phyloP scores from a whole-genome alignment of 2,888 invertebrate genomes.

The Caenorhabditis japonica region DNA sequence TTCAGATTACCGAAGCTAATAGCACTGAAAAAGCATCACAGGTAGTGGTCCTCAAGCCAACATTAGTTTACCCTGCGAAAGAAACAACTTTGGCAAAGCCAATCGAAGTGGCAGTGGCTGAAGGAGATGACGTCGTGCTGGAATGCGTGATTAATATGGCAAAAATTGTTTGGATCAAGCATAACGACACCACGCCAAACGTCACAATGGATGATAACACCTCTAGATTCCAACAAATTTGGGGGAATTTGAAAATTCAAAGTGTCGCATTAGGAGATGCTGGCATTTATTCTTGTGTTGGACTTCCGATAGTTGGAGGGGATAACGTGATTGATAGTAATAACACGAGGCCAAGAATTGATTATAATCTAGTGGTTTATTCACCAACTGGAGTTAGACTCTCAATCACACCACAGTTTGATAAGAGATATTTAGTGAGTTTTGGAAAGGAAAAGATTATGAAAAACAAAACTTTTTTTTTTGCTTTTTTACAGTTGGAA shows the following conservation, averaged over 20 bases:
- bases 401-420: conserved; percentile 49
- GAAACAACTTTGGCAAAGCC: conserved; percentile 56
- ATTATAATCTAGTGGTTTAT: conserved; percentile 71
- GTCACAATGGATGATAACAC: conserved; percentile 64
- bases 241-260: conserved; percentile 71
- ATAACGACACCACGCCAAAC: conserved; percentile 60
- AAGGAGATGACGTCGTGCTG: conserved; percentile 67
- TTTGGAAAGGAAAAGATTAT: background rate
- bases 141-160: conserved; percentile 73
- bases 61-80: conserved; percentile 61
- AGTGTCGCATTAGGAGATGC: conserved; percentile 44
- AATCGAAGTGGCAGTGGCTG: conserved; percentile 66
- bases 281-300: conserved; percentile 44
- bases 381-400: conserved; percentile 68
- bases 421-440: conserved; percentile 61
- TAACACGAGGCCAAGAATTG: conserved; percentile 48
- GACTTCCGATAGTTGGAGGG: conserved; percentile 37
- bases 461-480: background rate
- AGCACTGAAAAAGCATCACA: conserved; percentile 11
- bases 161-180: conserved; percentile 64
- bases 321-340: conserved; percentile 19
- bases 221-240: conserved; percentile 67
- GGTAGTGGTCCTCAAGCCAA: conserved; percentile 47
- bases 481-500: conserved; percentile 57
- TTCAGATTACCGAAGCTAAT: conserved; percentile 39